Percentiles rank a stretch among this genome's conserved stretches.
Evolutionary conservation across 1,140 invertebrate species (phyloP).

Genomic region (Ectropis grisescens): DNA sequence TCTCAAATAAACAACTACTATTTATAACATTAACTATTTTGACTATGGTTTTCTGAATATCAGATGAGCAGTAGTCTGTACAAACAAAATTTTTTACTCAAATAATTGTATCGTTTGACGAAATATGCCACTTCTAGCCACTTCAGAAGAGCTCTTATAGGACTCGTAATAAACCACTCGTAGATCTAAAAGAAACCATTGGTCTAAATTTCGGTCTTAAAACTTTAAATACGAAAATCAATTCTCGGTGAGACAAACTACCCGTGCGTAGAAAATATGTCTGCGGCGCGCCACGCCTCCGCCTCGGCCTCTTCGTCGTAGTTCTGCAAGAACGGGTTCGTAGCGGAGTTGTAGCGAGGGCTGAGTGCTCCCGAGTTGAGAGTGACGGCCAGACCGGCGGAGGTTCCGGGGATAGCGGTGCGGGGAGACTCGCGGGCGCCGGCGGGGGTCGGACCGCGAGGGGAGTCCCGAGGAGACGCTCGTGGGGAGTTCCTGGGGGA

Average conservation of each 20-base stretch:
- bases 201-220: no score
- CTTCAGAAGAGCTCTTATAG: no score
- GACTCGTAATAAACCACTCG: no score
- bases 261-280: constrained; percentile 63
- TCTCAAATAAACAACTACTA: no score
- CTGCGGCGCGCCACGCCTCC: constrained; percentile 56
- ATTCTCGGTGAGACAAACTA: constrained; percentile 62
- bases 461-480: no score
- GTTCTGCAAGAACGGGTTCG: constrained; percentile 73
- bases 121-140: no score
- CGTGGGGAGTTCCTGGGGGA: constrained; percentile 32
- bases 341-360: constrained; percentile 68
- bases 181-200: no score
- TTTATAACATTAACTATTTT: no score
- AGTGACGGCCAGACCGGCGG: constrained; percentile 72
- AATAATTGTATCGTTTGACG: no score
- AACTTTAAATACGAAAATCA: constrained; percentile 67
- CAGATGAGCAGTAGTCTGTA: no score
- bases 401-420: constrained; percentile 69
- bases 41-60: no score
- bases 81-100: no score
- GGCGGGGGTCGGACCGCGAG: constrained; percentile 1
- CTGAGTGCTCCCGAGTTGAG: constrained; percentile 60
- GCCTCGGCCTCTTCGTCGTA: constrained; percentile 66
- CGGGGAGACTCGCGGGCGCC: constrained; percentile 35